A percentile compares a stretch with the other conserved stretches of the same genome.
These are phyloP conservation scores for Calliopum simillimum DNA, from an alignment of 2,888 invertebrate species.

Conservation along the genomic window DNA sequence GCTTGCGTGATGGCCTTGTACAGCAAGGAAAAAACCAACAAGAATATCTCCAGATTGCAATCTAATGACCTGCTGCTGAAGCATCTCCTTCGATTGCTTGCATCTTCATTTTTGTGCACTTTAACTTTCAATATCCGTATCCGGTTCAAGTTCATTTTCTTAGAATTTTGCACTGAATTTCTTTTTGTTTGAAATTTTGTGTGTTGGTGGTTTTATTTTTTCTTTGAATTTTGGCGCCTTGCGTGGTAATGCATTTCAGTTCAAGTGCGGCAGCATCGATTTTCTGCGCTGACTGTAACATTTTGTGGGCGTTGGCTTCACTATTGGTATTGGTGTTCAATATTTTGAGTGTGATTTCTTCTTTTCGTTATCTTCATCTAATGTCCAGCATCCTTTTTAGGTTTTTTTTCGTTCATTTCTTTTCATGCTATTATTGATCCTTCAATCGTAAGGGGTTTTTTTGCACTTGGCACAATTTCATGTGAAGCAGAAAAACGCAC, in stretches of 20 bases:
- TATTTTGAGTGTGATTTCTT: constrained; percentile 24
- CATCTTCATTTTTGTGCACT: constrained; percentile 49
- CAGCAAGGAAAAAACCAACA: no score
- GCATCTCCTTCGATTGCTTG: constrained; percentile 35
- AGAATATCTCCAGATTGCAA: constrained; percentile 20
- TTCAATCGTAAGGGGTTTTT: neutral
- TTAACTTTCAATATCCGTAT: constrained; percentile 63
- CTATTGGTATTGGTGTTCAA: constrained; percentile 17
- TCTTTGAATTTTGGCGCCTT: neutral
- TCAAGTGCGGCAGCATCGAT: neutral
- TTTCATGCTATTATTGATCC: neutral
- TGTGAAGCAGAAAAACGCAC: constrained; percentile 12
- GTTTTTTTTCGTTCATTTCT: neutral
- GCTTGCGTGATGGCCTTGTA: no score
- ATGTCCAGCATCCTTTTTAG: constrained; percentile 29
- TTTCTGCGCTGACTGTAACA: neutral
- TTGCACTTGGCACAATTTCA: constrained; percentile 23
- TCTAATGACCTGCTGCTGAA: constrained; percentile 46
- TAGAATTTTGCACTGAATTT: neutral
- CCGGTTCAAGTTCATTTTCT: constrained; percentile 58
- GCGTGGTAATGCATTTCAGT: constrained; percentile 7
- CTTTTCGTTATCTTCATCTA: constrained; percentile 8
- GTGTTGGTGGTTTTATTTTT: neutral
- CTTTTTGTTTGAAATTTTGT: neutral
- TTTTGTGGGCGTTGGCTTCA: neutral